Evolutionary conservation across 2,113 vertebrate species (phyloP), one percentile per base, ranked within the genome.

Genomic region (Urocitellus parryii): DNA sequence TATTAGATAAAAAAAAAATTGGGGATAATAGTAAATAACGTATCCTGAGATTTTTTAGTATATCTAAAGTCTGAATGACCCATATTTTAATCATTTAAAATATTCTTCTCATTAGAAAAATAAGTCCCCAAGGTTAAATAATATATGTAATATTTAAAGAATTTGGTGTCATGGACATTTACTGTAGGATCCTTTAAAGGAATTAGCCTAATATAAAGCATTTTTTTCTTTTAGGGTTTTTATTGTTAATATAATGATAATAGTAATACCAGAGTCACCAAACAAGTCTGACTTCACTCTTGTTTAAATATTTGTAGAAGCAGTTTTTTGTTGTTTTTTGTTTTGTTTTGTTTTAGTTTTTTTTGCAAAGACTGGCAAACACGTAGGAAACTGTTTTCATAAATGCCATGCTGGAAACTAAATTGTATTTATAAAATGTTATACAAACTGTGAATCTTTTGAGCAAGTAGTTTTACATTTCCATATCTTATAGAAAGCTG

Each of bases 221-320:
- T 51, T 90, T 74, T 74, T 83, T n/a, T 8, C 63, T 29, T 29
- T n/a, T 13, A 37, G 4, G 9, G 29, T 27, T 34, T 73, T 76
- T 61, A 25, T 25, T 82, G 68, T 51, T 94, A 34, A 32, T 82
- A 2, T 76, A 65, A 34, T 79, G 34, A 16, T 79, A 29, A 68
- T 39, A 79, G 67, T 34, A 73, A 70, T 11, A 72, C 70, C 67
- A 81, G 42, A 34, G 45, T 96, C 20, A 86, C 1, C n/a, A 72
- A 74, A 92, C 27, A 82, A 70, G 58, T 74, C 45, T 72, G 67
- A 90, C 45, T 29, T 86, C 18, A 73, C 10, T 92, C 32, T 85
- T 77, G 24, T 58, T 45, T 90, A 91, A 94, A 51, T 91, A 94
- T 61, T 65, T 82, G 87, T 56, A 90, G 68, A 96, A 89, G 51